A percentile compares a stretch with the other conserved stretches of the same genome.
Evolutionary conservation across 2,113 vertebrate species (phyloP).

Genomic region (Indicator indicator): DNA sequence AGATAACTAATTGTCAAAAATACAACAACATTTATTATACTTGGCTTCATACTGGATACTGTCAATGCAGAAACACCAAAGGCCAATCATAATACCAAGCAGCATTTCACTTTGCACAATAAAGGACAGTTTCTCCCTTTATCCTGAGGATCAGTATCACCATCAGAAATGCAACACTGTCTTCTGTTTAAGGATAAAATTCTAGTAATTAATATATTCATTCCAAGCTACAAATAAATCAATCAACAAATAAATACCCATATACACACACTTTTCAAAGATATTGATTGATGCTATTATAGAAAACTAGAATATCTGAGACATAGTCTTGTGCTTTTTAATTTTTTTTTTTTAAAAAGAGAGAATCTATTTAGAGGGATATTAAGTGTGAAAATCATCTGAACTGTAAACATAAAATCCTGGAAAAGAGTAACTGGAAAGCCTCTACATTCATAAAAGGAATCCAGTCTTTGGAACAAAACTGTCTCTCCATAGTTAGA

Average conservation of each 20-base stretch:
- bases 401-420: constrained; percentile 9
- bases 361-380: background rate
- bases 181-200: background rate
- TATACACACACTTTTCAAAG: background rate
- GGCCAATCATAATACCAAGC: constrained; percentile 28
- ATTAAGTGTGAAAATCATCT: constrained; percentile 3
- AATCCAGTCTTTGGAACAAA: constrained; percentile 8
- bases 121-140: background rate
- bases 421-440: background rate
- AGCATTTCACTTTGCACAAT: background rate
- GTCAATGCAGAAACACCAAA: constrained; percentile 23
- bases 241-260: background rate
- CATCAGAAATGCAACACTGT: background rate
- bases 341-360: background rate
- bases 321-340: background rate
- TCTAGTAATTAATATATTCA: background rate
- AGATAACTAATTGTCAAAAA: background rate
- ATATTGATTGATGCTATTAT: background rate
- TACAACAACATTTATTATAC: background rate
- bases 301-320: constrained; percentile 59
- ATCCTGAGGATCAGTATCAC: background rate
- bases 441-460: constrained; percentile 6
- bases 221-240: background rate
- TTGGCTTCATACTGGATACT: background rate
- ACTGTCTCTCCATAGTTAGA: constrained; percentile 23